These are phyloP conservation scores for Apamea anceps DNA, from an alignment of 2,888 invertebrate genomes.

Conservation along the genomic window DNA sequence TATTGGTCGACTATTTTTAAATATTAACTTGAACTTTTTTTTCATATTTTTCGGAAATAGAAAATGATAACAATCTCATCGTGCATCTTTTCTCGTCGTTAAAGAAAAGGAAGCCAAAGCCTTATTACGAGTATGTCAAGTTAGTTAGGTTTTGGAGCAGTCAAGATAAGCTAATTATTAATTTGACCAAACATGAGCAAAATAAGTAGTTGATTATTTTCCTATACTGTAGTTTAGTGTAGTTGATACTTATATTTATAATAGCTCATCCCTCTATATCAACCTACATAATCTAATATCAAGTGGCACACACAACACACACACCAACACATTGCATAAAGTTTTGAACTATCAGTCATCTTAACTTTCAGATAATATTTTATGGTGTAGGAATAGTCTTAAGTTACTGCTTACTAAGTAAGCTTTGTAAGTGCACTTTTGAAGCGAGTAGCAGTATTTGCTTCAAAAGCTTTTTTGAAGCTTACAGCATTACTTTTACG, in stretches of 20 bases:
- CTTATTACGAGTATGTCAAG: background rate
- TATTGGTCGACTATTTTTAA: background rate
- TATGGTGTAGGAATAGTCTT: background rate
- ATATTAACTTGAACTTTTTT: background rate
- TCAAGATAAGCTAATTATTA: background rate
- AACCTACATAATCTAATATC: background rate
- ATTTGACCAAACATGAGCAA: background rate
- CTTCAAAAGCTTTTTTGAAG: background rate
- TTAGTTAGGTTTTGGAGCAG: background rate
- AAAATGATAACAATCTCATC: background rate
- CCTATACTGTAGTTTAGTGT: background rate
- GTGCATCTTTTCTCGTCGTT: too few relatives aligned
- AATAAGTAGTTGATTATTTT: background rate
- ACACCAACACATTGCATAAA: background rate
- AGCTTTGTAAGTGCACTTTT: background rate
- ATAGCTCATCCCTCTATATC: background rate
- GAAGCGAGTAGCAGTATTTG: background rate
- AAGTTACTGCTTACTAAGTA: background rate
- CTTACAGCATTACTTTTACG: background rate
- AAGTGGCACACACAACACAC: too few relatives aligned
- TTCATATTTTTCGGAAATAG: background rate
- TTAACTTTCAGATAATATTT: background rate
- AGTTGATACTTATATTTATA: background rate
- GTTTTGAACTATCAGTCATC: background rate
- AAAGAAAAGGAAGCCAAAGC: background rate